Evolutionary conservation across 2,113 vertebrate genomes (phyloP), one percentile per base, ranked within the genome.

Genomic region (Equus quagga): DNA sequence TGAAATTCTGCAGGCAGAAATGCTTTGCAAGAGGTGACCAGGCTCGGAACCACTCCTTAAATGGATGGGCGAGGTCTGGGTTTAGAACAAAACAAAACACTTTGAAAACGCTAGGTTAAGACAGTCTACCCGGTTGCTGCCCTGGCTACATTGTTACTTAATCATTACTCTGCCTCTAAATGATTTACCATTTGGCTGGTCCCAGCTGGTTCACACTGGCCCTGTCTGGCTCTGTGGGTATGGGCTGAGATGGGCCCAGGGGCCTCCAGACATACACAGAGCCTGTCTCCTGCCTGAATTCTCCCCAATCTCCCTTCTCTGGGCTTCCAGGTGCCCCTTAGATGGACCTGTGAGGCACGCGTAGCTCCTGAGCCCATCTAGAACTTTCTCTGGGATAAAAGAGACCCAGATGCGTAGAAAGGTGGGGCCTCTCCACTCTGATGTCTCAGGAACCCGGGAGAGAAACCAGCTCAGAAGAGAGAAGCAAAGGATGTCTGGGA

Each of bases 361-460:
- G n/a, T 14, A 46, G 15, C 15, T 41, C 80, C 60, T 1, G 2
- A 72, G 62, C n/a, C 85, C 78, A 64, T 58, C 54, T 33, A 51
- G 64, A 60, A 56, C 72, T 76, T 54, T 73, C 44, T 80, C 46
- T 41, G n/a, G n/a, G 51, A 18, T 41, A 10, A 19, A 64, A n/a
- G 46, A 80, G 69, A 58, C 3, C 33, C 58, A 23, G n/a, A 2
- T 70, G 60, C 7, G 9, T 21, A 8, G 54, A 93, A 44, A 9
- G 11, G 8, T 36, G 60, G 44, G 21, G n/a, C 62, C 70, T 28
- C 31, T 41, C 14, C 1, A 5, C 21, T 2, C 46, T 44, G 62
- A 26, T 6, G 0, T 51, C 36, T 44, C 18, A 18, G 73, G 51
- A 26, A 6, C 36, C 9, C 4, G 3, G 0, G 8, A 44, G 33